A percentile compares a stretch with the other conserved stretches of the same genome.
Conservation (phyloP, 2,888 invertebrate species). For the Cheilosia vernalis region DNA sequence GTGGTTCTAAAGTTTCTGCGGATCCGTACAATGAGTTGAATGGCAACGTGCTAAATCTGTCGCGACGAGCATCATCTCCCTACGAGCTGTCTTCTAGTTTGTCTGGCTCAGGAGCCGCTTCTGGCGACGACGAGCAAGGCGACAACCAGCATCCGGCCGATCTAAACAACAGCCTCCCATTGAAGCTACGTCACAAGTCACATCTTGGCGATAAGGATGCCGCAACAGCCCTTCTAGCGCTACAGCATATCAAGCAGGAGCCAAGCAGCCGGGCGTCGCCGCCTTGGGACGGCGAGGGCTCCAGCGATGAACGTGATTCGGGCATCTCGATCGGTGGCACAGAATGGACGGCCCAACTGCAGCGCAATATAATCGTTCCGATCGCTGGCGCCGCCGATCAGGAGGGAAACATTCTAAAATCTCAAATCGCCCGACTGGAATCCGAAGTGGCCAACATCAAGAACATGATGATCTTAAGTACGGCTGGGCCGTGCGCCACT, state of each 20-base stretch:
- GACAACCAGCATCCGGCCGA: slow-evolving; percentile 84
- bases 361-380: slow-evolving; percentile 78
- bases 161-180: slow-evolving; percentile 91
- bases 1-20: slow-evolving; percentile 8
- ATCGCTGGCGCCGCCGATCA: slow-evolving; percentile 74
- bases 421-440: slow-evolving; percentile 93
- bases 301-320: slow-evolving; percentile 94
- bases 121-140: slow-evolving; percentile 84
- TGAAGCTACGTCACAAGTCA: slow-evolving; percentile 95
- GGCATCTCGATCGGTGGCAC: slow-evolving; percentile 90
- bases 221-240: slow-evolving; percentile 90
- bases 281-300: slow-evolving; percentile 94
- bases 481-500: slow-evolving; percentile 75
- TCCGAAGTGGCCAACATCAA: slow-evolving; percentile 96
- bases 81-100: slow-evolving; percentile 90
- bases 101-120: slow-evolving; percentile 85
- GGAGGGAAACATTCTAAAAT: slow-evolving; percentile 90
- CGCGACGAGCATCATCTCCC: slow-evolving; percentile 88
- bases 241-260: slow-evolving; percentile 94
- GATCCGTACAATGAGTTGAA: slow-evolving; percentile 50
- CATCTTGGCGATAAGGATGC: slow-evolving; percentile 95
- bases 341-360: slow-evolving; percentile 82
- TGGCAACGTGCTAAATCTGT: slow-evolving; percentile 88
- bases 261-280: slow-evolving; percentile 88
- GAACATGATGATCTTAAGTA: slow-evolving; percentile 89